These are phyloP conservation scores for Cottus gobio DNA, from an alignment of 2,113 vertebrate species.

Conservation along the genomic window DNA sequence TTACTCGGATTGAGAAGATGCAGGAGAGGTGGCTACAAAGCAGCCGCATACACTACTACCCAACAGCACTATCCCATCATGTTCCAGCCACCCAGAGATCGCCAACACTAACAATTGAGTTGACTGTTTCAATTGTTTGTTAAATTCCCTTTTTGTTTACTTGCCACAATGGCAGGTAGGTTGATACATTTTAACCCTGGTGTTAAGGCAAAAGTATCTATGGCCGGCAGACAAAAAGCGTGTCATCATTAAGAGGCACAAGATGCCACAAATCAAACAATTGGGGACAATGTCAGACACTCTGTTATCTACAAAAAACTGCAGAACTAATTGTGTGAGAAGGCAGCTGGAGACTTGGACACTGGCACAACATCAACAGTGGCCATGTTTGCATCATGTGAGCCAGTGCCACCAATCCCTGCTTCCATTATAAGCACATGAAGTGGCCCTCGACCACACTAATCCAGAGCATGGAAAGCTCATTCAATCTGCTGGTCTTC, in stretches of 20 bases:
- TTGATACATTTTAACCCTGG: background rate
- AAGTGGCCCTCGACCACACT: background rate
- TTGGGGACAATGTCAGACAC: background rate
- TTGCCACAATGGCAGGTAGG: background rate
- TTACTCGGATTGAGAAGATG: background rate
- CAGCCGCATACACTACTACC: background rate
- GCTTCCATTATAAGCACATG: background rate
- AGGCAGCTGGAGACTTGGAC: background rate
- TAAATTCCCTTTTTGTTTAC: background rate
- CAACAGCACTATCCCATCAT: background rate
- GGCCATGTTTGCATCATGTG: background rate
- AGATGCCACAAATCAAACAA: background rate
- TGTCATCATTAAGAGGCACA: background rate
- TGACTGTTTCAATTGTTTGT: background rate
- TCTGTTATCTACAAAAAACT: background rate
- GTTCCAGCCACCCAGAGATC: background rate
- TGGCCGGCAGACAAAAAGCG: background rate
- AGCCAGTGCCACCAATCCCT: background rate
- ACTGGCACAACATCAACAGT: background rate
- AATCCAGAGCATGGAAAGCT: background rate
- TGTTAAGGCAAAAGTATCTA: background rate
- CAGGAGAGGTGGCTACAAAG: background rate
- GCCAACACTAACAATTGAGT: background rate
- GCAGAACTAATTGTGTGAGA: background rate
- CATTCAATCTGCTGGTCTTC: background rate